These are phyloP conservation scores for Heliangelus exortis DNA, from an alignment of 2,797 vertebrate genomes.

Conservation along the genomic window DNA sequence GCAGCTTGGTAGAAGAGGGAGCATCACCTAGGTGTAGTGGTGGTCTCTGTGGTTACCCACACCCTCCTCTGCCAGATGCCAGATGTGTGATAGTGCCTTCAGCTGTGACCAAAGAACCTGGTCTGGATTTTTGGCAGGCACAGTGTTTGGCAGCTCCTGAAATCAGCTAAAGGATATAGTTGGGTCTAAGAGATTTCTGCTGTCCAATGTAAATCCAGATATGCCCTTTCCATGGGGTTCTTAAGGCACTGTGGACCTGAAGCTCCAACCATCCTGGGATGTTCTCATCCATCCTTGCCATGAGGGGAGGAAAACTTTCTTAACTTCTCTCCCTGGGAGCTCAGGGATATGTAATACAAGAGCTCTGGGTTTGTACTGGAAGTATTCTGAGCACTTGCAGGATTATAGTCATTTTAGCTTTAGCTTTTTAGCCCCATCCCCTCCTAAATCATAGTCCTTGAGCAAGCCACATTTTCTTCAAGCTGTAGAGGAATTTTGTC, in stretches of 20 bases:
- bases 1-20: slow-evolving; percentile 73
- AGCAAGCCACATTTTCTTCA: background rate
- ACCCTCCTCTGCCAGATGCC: background rate
- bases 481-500: slow-evolving; percentile 77
- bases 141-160: background rate
- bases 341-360: background rate
- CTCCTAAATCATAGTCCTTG: background rate
- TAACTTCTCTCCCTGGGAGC: background rate
- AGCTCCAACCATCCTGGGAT: background rate
- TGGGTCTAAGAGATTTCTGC: background rate
- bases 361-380: background rate
- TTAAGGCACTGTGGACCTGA: background rate
- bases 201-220: background rate
- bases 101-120: background rate
- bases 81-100: background rate
- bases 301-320: background rate
- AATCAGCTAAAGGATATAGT: background rate
- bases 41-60: background rate
- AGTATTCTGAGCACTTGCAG: background rate
- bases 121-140: background rate
- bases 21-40: background rate
- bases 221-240: background rate
- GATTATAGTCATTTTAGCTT: background rate
- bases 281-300: background rate
- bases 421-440: background rate